A percentile compares a stretch with the other conserved stretches of the same genome.
These are phyloP conservation scores for Myioborus miniatus DNA, from an alignment of 2,797 vertebrate genomes.

Conservation along the genomic window DNA sequence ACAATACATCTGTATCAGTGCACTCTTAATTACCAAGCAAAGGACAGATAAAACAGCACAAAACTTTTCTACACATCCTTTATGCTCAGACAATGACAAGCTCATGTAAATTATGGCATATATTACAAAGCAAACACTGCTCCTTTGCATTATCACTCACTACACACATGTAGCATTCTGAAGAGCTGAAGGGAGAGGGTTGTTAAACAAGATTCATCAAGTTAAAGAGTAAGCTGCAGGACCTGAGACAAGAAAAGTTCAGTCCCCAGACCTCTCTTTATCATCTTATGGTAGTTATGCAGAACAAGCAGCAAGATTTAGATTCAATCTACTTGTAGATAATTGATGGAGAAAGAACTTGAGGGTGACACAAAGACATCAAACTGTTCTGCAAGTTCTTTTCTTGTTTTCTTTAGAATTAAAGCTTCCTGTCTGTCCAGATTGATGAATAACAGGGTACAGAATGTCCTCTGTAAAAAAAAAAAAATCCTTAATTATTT, in stretches of 20 bases:
- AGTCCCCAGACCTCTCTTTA: not conserved
- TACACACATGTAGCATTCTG: not conserved
- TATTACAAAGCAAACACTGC: not conserved
- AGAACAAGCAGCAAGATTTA: not conserved
- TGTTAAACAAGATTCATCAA: not conserved
- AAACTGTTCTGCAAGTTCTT: not conserved
- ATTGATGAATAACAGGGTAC: not conserved
- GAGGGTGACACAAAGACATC: not conserved
- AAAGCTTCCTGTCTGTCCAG: not conserved
- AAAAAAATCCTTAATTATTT: not conserved
- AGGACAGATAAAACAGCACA: slow-evolving; percentile 38
- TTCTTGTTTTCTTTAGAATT: not conserved
- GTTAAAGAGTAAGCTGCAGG: not conserved
- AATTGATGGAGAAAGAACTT: not conserved
- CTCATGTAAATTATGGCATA: not conserved
- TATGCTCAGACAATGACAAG: slow-evolving; percentile 3
- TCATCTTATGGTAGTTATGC: not conserved
- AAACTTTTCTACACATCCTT: not conserved
- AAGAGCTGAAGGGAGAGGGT: not conserved
- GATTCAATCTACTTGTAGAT: not conserved
- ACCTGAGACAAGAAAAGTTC: not conserved
- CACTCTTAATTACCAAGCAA: slow-evolving; percentile 52
- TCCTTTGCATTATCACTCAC: not conserved
- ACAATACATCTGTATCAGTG: slow-evolving; percentile 54
- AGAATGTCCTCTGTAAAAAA: not conserved